phyloP scores from a whole-genome alignment of 1,140 invertebrate genomes.

The Leptestheria dahalacensis region DNA sequence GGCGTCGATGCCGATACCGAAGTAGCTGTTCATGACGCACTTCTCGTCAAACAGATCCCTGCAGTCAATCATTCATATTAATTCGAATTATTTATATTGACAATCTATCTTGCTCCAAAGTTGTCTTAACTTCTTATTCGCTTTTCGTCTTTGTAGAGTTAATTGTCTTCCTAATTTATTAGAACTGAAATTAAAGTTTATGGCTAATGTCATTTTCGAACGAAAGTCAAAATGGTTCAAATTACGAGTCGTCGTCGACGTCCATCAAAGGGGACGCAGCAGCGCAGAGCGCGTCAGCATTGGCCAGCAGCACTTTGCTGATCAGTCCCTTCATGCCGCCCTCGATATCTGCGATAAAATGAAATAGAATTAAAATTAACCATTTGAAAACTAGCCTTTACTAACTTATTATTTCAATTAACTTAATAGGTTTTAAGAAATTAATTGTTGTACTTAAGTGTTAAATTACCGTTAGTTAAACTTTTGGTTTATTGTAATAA shows the following conservation, averaged over 20 bases:
- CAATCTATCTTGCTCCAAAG: too few relatives aligned
- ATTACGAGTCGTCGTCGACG: slow-evolving; percentile 73
- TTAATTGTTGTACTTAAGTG: too few relatives aligned
- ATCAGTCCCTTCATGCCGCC: slow-evolving; percentile 52
- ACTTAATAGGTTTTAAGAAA: not conserved
- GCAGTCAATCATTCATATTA: slow-evolving; percentile 17
- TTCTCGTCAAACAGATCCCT: slow-evolving; percentile 83
- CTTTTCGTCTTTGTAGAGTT: too few relatives aligned
- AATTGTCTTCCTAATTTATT: too few relatives aligned
- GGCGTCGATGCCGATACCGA: slow-evolving; percentile 96
- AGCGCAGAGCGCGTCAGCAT: slow-evolving; percentile 90
- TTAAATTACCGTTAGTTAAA: too few relatives aligned
- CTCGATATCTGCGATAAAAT: slow-evolving; percentile 9
- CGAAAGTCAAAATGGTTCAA: too few relatives aligned
- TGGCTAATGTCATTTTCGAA: too few relatives aligned
- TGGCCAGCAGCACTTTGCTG: slow-evolving; percentile 79
- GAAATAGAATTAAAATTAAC: not conserved
- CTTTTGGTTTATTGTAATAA: too few relatives aligned
- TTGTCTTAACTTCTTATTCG: too few relatives aligned
- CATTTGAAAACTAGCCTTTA: not conserved
- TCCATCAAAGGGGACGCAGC: slow-evolving; percentile 86
- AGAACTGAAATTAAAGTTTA: too few relatives aligned
- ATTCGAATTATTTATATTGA: not conserved
- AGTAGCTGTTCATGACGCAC: slow-evolving; percentile 99
- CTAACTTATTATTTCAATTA: not conserved